phyloP scores from a whole-genome alignment of 2,888 invertebrate genomes.

The Ectemnius lituratus region DNA sequence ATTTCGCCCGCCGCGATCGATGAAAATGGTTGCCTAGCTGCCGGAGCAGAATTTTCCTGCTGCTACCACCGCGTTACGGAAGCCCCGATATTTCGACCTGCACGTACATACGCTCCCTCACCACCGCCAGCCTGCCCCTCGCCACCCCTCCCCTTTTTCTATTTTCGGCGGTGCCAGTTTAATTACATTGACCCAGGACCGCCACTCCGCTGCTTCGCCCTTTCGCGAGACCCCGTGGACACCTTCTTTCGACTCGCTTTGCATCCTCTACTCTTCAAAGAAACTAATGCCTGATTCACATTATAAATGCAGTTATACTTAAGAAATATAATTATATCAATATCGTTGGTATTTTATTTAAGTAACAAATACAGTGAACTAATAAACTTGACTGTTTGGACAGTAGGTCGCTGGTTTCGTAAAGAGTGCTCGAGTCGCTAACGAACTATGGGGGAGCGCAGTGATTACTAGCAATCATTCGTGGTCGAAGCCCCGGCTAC shows the following conservation, averaged over 20 bases:
- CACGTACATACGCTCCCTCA: conserved; percentile 22
- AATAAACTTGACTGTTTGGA: too few relatives aligned
- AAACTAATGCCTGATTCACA: too few relatives aligned
- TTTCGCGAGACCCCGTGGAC: conserved; percentile 6
- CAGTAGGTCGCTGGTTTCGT: too few relatives aligned
- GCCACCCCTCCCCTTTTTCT: conserved; percentile 26
- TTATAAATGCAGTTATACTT: too few relatives aligned
- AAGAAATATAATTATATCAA: too few relatives aligned
- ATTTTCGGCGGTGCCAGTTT: conserved; percentile 38
- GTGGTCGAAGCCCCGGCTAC: conserved; percentile 11
- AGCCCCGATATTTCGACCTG: conserved; percentile 49
- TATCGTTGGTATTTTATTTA: too few relatives aligned
- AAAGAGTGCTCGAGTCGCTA: conserved; percentile 21
- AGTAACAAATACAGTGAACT: not conserved
- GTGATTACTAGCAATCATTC: conserved; percentile 31
- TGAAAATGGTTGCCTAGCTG: conserved; percentile 62
- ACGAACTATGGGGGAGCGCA: conserved; percentile 25
- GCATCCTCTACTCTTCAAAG: too few relatives aligned
- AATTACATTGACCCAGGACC: conserved; percentile 37
- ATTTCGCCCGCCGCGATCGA: conserved; percentile 48
- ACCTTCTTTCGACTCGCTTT: conserved; percentile 1
- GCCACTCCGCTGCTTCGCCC: not conserved
- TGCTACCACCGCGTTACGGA: conserved; percentile 42
- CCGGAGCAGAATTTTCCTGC: conserved; percentile 54
- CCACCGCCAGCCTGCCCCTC: conserved; percentile 3